phyloP scores from a whole-genome alignment of 2,797 vertebrate genomes.

The Oryzias sinensis region DNA sequence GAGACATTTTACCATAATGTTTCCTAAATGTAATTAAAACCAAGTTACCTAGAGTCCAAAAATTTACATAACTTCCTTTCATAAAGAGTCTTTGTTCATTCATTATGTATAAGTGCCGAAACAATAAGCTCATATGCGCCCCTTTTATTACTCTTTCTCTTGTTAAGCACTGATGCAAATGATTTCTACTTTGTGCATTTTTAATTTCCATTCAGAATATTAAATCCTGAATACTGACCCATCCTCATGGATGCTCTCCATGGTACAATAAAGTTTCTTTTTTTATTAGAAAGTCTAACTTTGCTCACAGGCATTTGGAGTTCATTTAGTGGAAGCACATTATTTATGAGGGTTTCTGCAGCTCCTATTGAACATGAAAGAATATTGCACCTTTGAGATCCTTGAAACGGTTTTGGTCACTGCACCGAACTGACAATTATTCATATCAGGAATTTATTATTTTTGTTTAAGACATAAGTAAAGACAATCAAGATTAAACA shows the following conservation, averaged over 20 bases:
- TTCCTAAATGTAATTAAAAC: slow-evolving; percentile 41
- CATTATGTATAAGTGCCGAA: slow-evolving; percentile 40
- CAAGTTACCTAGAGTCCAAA: slow-evolving; percentile 30
- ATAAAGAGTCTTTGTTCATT: slow-evolving; percentile 22
- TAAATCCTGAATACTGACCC: slow-evolving; percentile 61
- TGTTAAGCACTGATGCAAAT: slow-evolving; percentile 43
- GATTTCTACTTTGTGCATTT: slow-evolving; percentile 41
- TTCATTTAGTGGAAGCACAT: slow-evolving; percentile 61
- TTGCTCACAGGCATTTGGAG: slow-evolving; percentile 64
- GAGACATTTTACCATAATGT: slow-evolving; percentile 18
- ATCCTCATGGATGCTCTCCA: slow-evolving; percentile 53
- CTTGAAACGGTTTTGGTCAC: slow-evolving; percentile 10
- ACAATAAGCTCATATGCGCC: slow-evolving; percentile 32
- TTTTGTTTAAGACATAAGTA: no score
- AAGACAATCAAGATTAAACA: no score
- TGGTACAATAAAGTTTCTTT: slow-evolving; percentile 66
- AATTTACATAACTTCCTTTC: slow-evolving; percentile 35
- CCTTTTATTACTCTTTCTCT: slow-evolving; percentile 42
- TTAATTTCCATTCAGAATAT: slow-evolving; percentile 62
- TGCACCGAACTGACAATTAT: slow-evolving; percentile 44
- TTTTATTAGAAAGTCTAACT: slow-evolving; percentile 71
- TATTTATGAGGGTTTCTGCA: slow-evolving; percentile 60
- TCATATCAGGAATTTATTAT: slow-evolving; percentile 10
- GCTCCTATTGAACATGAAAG: slow-evolving; percentile 42
- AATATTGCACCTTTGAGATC: slow-evolving; percentile 21